Evolutionary conservation across 2,888 invertebrate species (phyloP).

Genomic region (Prosapia bicincta): DNA sequence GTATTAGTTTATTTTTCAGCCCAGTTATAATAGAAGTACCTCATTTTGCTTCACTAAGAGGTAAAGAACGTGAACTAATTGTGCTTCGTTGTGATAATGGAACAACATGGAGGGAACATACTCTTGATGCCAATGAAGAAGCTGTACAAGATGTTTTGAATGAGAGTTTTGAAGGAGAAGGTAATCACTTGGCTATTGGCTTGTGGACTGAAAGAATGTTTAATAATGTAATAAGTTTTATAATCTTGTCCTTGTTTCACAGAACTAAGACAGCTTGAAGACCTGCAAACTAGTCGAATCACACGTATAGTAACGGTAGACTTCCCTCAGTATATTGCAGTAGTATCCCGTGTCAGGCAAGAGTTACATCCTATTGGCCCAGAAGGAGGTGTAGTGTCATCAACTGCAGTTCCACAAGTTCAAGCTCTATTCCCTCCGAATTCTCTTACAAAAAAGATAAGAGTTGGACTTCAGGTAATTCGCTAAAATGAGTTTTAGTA

Average conservation of each 20-base stretch:
- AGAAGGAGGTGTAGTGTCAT: constrained; percentile 95
- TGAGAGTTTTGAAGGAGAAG: constrained; percentile 85
- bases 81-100: constrained; percentile 96
- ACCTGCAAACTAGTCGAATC: constrained; percentile 83
- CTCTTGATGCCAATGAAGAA: constrained; percentile 78
- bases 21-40: constrained; percentile 95
- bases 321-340: constrained; percentile 97
- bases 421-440: constrained; percentile 89
- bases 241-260: constrained; percentile 28
- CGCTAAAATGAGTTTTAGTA: too few relatives aligned
- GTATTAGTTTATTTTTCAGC: constrained; percentile 49
- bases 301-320: constrained; percentile 93
- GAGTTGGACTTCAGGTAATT: constrained; percentile 95
- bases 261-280: constrained; percentile 76
- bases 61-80: constrained; percentile 93
- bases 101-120: constrained; percentile 97
- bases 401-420: constrained; percentile 86
- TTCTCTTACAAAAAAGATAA: constrained; percentile 98
- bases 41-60: constrained; percentile 92
- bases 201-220: neutral
- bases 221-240: too few relatives aligned
- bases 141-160: constrained; percentile 89
- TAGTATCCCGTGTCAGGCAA: constrained; percentile 90
- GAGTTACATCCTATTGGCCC: constrained; percentile 97
- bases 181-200: too few relatives aligned